Percentiles rank a stretch among this genome's conserved stretches.
These are phyloP conservation scores for Alosa sapidissima DNA, from an alignment of 2,797 vertebrate species.

Conservation along the genomic window DNA sequence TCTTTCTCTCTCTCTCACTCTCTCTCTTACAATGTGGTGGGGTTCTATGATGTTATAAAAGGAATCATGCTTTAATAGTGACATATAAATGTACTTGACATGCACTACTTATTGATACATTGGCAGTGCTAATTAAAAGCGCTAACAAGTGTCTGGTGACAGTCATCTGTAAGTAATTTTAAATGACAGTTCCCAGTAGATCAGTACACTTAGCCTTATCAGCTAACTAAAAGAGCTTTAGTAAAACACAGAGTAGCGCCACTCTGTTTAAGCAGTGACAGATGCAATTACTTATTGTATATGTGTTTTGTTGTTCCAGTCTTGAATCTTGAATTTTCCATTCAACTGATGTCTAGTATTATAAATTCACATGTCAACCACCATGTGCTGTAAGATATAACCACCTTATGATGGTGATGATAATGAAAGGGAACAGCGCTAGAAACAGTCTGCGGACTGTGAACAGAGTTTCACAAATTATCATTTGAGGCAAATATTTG, in stretches of 20 bases:
- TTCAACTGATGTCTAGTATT: not conserved
- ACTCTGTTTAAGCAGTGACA: not conserved
- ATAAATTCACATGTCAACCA: not conserved
- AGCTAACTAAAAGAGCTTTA: not conserved
- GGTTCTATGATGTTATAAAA: not conserved
- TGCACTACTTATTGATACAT: not conserved
- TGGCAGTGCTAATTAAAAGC: not conserved
- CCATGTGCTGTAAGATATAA: not conserved
- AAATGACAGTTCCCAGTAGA: not conserved
- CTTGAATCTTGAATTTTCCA: not conserved
- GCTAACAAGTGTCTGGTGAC: not conserved
- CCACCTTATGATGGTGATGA: not conserved
- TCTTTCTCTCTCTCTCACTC: not conserved
- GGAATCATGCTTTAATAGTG: not conserved
- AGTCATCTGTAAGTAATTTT: not conserved
- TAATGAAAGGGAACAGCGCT: not conserved
- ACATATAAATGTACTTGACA: not conserved
- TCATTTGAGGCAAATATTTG: constrained; percentile 20
- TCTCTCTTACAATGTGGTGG: not conserved
- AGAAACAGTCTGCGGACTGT: not conserved
- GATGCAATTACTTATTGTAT: not conserved
- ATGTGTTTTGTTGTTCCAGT: not conserved
- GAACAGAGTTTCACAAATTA: constrained; percentile 3
- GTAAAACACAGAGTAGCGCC: not conserved
- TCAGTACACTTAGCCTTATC: not conserved